Evolutionary conservation across 1,140 invertebrate species (phyloP).

Genomic region (Eupristina koningsbergeri): DNA sequence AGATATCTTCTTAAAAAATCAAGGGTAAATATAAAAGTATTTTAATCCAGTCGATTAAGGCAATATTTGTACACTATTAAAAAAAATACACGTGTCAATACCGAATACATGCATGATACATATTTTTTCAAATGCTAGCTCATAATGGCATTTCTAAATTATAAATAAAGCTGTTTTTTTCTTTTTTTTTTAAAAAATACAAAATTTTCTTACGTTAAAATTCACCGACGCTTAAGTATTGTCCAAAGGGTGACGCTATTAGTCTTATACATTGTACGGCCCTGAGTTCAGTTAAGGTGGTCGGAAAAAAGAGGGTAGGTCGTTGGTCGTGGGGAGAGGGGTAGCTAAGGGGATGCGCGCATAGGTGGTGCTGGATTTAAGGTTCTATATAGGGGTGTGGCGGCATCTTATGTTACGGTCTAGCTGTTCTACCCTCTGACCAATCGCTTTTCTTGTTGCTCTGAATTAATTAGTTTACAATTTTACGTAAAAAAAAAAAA

Average conservation of each 20-base stretch:
- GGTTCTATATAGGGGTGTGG: slow-evolving; percentile 61
- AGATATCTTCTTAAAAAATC: too few species aligned
- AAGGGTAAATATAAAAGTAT: too few species aligned
- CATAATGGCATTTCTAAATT: not conserved
- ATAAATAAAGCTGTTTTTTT: too few species aligned
- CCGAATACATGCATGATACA: not conserved
- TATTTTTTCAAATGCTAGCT: too few species aligned
- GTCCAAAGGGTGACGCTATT: slow-evolving; percentile 52
- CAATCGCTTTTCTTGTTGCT: slow-evolving; percentile 42
- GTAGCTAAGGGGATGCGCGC: slow-evolving; percentile 41
- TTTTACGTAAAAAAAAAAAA: too few species aligned
- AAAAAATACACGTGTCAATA: too few species aligned
- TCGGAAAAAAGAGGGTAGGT: slow-evolving; percentile 41
- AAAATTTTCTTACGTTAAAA: not conserved
- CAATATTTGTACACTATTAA: too few species aligned
- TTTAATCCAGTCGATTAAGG: too few species aligned
- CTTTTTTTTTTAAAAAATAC: not conserved
- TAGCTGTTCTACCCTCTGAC: slow-evolving; percentile 40
- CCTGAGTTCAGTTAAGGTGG: slow-evolving; percentile 49
- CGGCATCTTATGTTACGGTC: slow-evolving; percentile 57
- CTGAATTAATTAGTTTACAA: not conserved
- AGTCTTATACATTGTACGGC: slow-evolving; percentile 56
- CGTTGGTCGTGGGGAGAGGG: slow-evolving; percentile 45
- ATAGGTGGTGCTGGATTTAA: slow-evolving; percentile 62
- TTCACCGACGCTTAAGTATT: slow-evolving; percentile 59